Conservation (phyloP, 2,888 invertebrate species). For the Cosmia pyralina region DNA sequence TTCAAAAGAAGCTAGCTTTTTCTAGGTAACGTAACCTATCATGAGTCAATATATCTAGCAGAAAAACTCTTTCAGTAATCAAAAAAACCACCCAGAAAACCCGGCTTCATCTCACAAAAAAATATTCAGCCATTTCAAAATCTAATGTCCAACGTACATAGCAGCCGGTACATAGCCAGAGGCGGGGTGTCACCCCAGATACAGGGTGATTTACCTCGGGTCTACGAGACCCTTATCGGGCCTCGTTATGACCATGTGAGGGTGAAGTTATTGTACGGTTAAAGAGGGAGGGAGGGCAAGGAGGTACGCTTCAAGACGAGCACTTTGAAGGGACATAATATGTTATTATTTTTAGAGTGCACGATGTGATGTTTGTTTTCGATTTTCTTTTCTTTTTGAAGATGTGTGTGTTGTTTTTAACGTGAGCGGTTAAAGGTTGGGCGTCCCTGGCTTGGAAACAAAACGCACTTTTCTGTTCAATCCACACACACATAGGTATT, state of each 20-base stretch:
- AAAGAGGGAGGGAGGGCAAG: conserved; percentile 70
- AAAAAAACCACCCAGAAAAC: neutral
- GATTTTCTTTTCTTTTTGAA: conserved; percentile 73
- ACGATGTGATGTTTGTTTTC: conserved; percentile 78
- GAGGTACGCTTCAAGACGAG: conserved; percentile 71
- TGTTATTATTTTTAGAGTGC: conserved; percentile 86
- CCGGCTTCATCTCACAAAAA: conserved; percentile 29
- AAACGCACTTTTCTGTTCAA: neutral
- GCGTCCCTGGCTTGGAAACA: neutral
- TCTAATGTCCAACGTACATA: conserved; percentile 75
- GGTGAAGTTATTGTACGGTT: conserved; percentile 85
- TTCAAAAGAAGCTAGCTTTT: neutral
- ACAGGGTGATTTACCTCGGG: conserved; percentile 89
- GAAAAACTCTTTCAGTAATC: neutral
- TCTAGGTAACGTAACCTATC: neutral
- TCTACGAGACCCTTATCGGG: conserved; percentile 88
- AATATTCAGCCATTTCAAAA: conserved; percentile 53
- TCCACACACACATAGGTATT: too few relatives aligned
- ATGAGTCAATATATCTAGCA: too few relatives aligned
- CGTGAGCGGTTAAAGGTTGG: conserved; percentile 3
- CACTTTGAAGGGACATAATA: conserved; percentile 87
- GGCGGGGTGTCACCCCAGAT: conserved; percentile 86
- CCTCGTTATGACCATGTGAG: conserved; percentile 90
- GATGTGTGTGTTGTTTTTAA: conserved; percentile 23
- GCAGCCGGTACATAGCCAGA: conserved; percentile 74